Evolutionary conservation across 2,888 invertebrate species (phyloP).

Genomic region (Abscondita cerata): DNA sequence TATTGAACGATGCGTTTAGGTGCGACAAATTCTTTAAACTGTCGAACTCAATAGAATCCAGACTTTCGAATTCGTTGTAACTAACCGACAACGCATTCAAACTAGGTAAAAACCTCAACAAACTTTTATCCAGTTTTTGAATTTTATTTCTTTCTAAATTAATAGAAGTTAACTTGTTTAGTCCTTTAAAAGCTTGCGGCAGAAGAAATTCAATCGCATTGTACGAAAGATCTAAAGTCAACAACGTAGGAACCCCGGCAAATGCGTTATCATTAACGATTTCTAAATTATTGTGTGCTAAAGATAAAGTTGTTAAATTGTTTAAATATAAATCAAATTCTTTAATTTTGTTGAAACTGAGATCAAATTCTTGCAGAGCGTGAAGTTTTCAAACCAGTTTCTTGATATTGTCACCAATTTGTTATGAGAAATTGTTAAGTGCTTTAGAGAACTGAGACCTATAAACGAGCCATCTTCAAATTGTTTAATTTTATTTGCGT

Average conservation of each 20-base stretch:
- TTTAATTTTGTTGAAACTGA: conserved; percentile 2
- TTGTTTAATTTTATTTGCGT: not conserved
- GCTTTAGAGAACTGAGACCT: not conserved
- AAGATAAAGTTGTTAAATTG: not conserved
- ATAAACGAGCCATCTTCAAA: not conserved
- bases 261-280: not conserved
- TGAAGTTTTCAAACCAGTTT: not conserved
- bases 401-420: not conserved
- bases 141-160: not conserved
- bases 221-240: not conserved
- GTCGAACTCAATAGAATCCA: not conserved
- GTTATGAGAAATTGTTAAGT: not conserved
- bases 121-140: not conserved
- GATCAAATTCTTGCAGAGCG: not conserved
- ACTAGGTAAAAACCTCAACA: not conserved
- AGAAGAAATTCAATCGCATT: not conserved
- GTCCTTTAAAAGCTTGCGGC: conserved; percentile 1
- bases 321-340: not conserved
- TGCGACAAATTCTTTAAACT: not conserved
- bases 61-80: not conserved
- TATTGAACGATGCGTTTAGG: not conserved
- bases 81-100: not conserved
- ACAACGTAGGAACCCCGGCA: not conserved
- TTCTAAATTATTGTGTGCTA: conserved; percentile 2
- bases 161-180: not conserved